A percentile compares a stretch with the other conserved stretches of the same genome.
Conservation (phyloP, 30 jellyfish, hydroid and myxozoan genomes). For the Hydractinia symbiolongicarpus region DNA sequence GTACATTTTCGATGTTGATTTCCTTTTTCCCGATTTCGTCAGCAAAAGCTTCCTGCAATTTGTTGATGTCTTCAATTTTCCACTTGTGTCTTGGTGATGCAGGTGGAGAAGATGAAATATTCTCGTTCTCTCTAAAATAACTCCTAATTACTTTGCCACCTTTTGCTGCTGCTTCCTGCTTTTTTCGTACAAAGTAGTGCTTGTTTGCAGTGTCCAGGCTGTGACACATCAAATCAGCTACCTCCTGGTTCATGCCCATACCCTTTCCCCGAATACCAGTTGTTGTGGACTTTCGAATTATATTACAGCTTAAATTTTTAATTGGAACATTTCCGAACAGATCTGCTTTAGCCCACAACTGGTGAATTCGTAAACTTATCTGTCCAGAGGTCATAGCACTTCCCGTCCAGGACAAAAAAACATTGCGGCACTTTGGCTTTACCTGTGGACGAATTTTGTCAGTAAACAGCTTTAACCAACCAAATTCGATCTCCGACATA, state of each 20-base stretch:
- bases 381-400: background rate
- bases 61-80: background rate
- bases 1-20: background rate
- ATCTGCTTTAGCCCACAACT: slow-evolving; percentile 1
- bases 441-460: background rate
- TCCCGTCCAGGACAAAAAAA: background rate
- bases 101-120: background rate
- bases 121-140: background rate
- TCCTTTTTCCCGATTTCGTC: background rate
- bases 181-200: background rate
- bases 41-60: background rate
- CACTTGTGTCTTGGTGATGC: background rate
- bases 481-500: background rate
- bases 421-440: background rate
- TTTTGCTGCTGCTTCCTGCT: background rate
- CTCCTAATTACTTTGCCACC: background rate
- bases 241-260: background rate
- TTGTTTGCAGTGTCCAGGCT: background rate
- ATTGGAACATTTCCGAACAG: background rate
- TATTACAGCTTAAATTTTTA: background rate
- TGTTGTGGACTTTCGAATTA: background rate
- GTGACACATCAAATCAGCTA: slow-evolving; percentile 4
- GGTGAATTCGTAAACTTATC: slow-evolving; percentile 7
- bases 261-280: background rate
- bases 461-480: background rate